Conservation (phyloP, 2,113 vertebrate species). For the Orycteropus afer region DNA sequence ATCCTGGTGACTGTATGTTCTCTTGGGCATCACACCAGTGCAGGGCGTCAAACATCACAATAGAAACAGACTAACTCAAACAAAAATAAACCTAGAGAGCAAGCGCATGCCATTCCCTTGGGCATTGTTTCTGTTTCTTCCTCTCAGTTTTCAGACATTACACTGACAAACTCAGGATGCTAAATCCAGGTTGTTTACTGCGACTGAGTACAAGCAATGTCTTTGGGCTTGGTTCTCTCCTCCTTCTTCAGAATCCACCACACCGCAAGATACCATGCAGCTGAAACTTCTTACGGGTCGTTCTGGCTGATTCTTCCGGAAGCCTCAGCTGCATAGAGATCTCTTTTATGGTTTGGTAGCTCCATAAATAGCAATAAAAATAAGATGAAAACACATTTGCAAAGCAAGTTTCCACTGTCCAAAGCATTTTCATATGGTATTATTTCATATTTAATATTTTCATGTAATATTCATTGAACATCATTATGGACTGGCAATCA, state of each 20-base stretch:
- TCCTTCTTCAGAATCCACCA: background rate
- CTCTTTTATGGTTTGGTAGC: background rate
- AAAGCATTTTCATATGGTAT: background rate
- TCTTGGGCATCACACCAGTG: background rate
- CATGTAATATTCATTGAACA: conserved; percentile 36
- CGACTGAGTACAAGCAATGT: background rate
- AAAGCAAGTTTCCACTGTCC: conserved; percentile 45
- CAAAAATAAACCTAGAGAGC: background rate
- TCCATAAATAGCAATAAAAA: conserved; percentile 29
- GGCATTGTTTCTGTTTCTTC: background rate
- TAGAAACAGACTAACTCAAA: background rate
- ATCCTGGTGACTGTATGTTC: background rate
- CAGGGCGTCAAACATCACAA: rapidly evolving
- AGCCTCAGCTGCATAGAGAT: background rate
- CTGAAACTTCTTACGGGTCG: background rate
- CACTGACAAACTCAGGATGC: background rate
- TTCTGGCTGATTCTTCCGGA: background rate
- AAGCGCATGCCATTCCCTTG: background rate
- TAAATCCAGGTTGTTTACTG: background rate
- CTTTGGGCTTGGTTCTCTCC: background rate
- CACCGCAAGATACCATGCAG: rapidly evolving
- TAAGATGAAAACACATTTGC: conserved; percentile 53
- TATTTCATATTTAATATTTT: conserved; percentile 54
- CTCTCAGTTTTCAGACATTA: background rate
- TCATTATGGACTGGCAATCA: background rate